phyloP scores from a whole-genome alignment of 2,797 vertebrate genomes.

The Leuciscus waleckii region DNA sequence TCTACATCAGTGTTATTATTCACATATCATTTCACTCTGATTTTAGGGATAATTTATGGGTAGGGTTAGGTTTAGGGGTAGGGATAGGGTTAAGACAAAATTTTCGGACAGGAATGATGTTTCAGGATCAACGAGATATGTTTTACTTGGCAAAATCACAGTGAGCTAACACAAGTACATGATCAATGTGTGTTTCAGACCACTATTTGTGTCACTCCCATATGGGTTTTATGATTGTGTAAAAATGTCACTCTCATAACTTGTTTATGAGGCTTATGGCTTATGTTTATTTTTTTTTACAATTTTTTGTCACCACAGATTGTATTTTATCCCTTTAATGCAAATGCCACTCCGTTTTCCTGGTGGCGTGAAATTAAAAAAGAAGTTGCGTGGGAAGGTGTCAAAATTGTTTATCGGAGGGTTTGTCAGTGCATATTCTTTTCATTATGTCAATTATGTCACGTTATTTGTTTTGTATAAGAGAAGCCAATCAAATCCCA shows the following conservation, averaged over 20 bases:
- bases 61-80: background rate
- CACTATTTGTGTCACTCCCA: background rate
- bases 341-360: conserved; percentile 40
- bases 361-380: conserved; percentile 47
- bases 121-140: background rate
- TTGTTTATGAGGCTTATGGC: conserved; percentile 7
- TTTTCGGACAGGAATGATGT: background rate
- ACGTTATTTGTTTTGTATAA: conserved; percentile 22
- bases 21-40: background rate
- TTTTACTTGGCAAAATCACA: background rate
- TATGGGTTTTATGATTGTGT: conserved; percentile 10
- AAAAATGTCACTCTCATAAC: conserved; percentile 9
- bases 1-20: background rate
- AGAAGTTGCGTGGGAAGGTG: conserved; percentile 54
- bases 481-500: conserved; percentile 10
- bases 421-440: conserved; percentile 49
- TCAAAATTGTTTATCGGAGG: conserved; percentile 43
- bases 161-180: background rate
- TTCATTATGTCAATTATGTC: conserved; percentile 45
- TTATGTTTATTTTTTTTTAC: background rate
- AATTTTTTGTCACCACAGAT: conserved; percentile 2
- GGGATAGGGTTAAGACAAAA: background rate
- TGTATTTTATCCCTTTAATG: conserved; percentile 34
- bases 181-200: conserved; percentile 5
- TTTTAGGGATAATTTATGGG: background rate